Conservation (phyloP, 1,140 invertebrate genomes). For the Drosophila carrolli region DNA sequence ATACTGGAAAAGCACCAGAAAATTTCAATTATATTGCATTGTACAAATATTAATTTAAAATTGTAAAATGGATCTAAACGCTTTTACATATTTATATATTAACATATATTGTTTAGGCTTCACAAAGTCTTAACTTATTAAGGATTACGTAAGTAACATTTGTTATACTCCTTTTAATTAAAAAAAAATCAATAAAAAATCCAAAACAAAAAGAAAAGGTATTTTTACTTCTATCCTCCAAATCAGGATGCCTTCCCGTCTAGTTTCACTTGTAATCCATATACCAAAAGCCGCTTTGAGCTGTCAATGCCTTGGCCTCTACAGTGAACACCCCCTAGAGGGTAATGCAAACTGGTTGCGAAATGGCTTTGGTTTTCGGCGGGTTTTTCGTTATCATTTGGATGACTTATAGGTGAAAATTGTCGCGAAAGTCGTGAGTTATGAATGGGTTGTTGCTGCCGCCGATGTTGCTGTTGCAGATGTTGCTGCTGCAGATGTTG, state of each 20-base stretch:
- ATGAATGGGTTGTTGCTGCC: constrained; percentile 69
- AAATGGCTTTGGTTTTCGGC: constrained; percentile 37
- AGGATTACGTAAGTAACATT: too few species aligned
- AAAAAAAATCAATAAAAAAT: too few species aligned
- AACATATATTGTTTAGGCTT: too few species aligned
- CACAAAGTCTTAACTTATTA: too few species aligned
- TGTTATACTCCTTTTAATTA: too few species aligned
- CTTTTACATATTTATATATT: too few species aligned
- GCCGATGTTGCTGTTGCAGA: not conserved
- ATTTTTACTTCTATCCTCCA: not conserved
- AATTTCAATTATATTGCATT: too few species aligned
- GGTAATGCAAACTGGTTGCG: constrained; percentile 54
- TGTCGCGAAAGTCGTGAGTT: constrained; percentile 81
- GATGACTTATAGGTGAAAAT: constrained; percentile 82
- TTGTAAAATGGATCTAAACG: too few species aligned
- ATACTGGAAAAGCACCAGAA: too few species aligned
- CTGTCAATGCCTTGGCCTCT: constrained; percentile 16
- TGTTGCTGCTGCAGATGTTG: constrained; percentile 3
- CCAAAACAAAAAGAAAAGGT: not conserved
- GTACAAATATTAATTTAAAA: too few species aligned
- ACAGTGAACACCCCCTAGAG: constrained; percentile 14
- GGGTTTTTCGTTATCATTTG: constrained; percentile 72
- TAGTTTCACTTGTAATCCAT: constrained; percentile 3
- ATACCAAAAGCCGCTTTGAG: not conserved
- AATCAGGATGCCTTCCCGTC: constrained; percentile 6